Conservation (phyloP, 2,888 invertebrate genomes). For the Campoplex nolae region DNA sequence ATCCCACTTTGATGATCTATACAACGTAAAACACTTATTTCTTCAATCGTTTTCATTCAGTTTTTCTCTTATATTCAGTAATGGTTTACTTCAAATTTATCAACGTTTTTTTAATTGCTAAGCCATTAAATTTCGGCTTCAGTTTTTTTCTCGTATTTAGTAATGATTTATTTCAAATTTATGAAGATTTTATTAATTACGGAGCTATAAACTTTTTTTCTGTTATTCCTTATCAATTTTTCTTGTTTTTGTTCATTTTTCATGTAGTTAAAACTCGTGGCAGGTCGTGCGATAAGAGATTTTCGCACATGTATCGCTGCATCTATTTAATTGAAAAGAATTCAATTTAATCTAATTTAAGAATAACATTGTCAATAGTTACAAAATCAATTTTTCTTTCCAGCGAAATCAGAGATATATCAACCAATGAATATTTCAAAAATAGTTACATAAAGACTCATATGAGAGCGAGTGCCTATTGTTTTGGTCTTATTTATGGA, state of each 20-base stretch:
- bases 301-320: too few relatives aligned
- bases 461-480: slow-evolving; percentile 90
- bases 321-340: too few relatives aligned
- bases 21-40: slow-evolving; percentile 87
- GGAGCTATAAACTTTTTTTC: too few relatives aligned
- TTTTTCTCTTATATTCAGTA: neutral
- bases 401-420: slow-evolving; percentile 89
- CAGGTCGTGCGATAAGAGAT: too few relatives aligned
- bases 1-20: slow-evolving; percentile 89
- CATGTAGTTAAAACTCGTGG: too few relatives aligned
- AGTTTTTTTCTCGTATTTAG: neutral
- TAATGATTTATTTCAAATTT: neutral
- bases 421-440: slow-evolving; percentile 88
- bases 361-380: neutral
- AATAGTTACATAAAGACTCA: slow-evolving; percentile 90
- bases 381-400: slow-evolving; percentile 75
- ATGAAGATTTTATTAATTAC: neutral
- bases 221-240: too few relatives aligned
- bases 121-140: too few relatives aligned
- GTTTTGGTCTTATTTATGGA: slow-evolving; percentile 89
- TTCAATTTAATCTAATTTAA: too few relatives aligned
- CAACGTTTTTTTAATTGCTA: too few relatives aligned
- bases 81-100: neutral
- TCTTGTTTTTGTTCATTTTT: too few relatives aligned
- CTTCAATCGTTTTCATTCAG: neutral